Percentiles rank a stretch among this genome's conserved stretches.
Evolutionary conservation across 1,140 invertebrate species (phyloP).

Genomic region (Caenorhabditis latens): DNA sequence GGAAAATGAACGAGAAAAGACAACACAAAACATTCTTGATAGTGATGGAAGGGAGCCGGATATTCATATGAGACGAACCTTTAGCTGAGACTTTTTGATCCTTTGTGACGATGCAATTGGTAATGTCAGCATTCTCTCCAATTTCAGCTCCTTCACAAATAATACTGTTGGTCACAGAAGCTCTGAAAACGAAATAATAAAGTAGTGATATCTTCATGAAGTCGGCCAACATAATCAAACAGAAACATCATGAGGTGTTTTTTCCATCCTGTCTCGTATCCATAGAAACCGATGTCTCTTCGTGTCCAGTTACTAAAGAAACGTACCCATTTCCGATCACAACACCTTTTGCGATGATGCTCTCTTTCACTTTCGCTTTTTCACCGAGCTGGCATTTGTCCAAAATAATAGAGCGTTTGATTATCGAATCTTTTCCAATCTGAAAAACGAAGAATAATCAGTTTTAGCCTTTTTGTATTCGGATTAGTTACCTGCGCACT

Average conservation of each 20-base stretch:
- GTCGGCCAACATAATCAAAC: not conserved
- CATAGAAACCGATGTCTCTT: no score
- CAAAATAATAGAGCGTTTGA: constrained; percentile 5
- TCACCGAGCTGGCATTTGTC: constrained; percentile 17
- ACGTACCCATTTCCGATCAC: constrained; percentile 50
- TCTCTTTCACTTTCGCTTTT: constrained; percentile 35
- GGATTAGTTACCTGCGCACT: constrained; percentile 13
- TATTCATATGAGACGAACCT: not conserved
- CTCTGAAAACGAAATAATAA: constrained; percentile 30
- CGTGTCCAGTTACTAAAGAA: no score
- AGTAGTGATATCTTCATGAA: not conserved
- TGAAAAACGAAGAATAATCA: not conserved
- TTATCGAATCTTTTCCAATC: constrained; percentile 8
- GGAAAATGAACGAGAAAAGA: no score
- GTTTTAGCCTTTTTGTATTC: not conserved
- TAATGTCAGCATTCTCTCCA: constrained; percentile 57
- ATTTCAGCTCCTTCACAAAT: constrained; percentile 55
- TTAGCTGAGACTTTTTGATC: constrained; percentile 53
- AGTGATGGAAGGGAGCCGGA: not conserved
- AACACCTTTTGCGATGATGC: constrained; percentile 33
- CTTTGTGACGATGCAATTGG: constrained; percentile 51
- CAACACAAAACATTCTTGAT: no score
- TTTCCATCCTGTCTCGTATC: not conserved
- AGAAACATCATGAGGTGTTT: not conserved
- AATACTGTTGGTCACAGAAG: constrained; percentile 48